Evolutionary conservation across 2,797 vertebrate genomes (phyloP).

Genomic region (Pangasius krempfi): DNA sequence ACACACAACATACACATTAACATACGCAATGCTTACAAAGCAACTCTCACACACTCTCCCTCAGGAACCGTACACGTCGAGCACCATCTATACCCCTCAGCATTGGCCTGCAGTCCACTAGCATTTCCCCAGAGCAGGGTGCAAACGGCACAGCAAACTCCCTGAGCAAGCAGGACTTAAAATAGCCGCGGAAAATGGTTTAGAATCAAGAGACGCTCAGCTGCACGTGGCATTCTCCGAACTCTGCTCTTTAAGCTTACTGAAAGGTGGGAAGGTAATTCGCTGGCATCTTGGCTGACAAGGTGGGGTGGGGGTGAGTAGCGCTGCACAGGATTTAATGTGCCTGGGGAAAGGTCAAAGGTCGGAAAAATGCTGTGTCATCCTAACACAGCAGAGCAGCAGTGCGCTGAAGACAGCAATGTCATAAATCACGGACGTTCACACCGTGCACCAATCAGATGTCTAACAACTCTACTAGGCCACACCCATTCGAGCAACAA

Average conservation of each 20-base stretch:
- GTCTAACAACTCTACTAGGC: not conserved
- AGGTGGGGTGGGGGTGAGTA: not conserved
- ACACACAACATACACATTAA: conserved; percentile 8
- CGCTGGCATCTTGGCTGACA: conserved; percentile 24
- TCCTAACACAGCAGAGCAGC: conserved; percentile 29
- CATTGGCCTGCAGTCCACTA: not conserved
- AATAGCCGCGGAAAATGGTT: conserved; percentile 35
- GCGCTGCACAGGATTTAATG: not conserved
- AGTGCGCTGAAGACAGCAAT: not conserved
- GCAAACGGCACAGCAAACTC: not conserved
- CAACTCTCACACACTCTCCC: not conserved
- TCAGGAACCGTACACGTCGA: not conserved
- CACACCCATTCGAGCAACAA: not conserved
- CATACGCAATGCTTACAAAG: conserved; percentile 4
- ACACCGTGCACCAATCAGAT: conserved; percentile 34
- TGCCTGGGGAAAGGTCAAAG: conserved; percentile 51
- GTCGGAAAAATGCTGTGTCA: conserved; percentile 49
- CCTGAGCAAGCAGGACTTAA: conserved; percentile 44
- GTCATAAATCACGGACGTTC: not conserved
- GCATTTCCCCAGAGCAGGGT: conserved; percentile 4
- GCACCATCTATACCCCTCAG: not conserved
- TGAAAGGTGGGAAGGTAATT: conserved; percentile 58
- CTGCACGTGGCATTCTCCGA: conserved; percentile 9
- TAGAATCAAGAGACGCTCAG: conserved; percentile 31
- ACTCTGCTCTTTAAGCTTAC: conserved; percentile 41